A percentile compares a stretch with the other conserved stretches of the same genome.
These are phyloP conservation scores for Oreonectes daqikongensis DNA, from an alignment of 2,797 vertebrate genomes.

Conservation along the genomic window DNA sequence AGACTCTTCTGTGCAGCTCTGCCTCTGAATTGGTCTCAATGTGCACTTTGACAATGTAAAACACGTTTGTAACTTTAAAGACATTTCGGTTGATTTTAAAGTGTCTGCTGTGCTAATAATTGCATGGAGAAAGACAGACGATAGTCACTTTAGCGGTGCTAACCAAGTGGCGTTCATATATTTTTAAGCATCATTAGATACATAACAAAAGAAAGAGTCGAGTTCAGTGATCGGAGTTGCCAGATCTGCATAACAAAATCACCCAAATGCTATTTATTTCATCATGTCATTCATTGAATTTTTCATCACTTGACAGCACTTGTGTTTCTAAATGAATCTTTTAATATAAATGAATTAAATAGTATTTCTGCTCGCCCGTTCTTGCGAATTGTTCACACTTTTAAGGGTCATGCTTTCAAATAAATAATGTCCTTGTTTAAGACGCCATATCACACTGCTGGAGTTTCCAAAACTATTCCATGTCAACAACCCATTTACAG, in stretches of 20 bases:
- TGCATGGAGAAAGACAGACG: conserved; percentile 40
- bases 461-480: background rate
- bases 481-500: background rate
- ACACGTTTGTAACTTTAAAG: conserved; percentile 26
- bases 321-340: no score
- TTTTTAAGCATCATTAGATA: conserved; percentile 14
- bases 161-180: background rate
- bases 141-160: conserved; percentile 23
- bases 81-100: conserved; percentile 45
- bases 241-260: no score
- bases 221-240: no score
- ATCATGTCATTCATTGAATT: no score
- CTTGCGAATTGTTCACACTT: no score
- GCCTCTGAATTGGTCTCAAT: background rate
- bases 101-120: conserved; percentile 31
- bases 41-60: background rate
- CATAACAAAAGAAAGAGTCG: conserved; percentile 20
- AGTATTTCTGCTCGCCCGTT: no score
- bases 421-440: no score
- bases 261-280: no score
- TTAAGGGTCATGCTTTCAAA: no score
- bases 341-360: no score
- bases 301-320: no score
- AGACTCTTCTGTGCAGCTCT: background rate
- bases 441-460: background rate